A percentile compares a stretch with the other conserved stretches of the same genome.
Conservation (phyloP, 2,888 invertebrate species). For the Stomorhina lunata region DNA sequence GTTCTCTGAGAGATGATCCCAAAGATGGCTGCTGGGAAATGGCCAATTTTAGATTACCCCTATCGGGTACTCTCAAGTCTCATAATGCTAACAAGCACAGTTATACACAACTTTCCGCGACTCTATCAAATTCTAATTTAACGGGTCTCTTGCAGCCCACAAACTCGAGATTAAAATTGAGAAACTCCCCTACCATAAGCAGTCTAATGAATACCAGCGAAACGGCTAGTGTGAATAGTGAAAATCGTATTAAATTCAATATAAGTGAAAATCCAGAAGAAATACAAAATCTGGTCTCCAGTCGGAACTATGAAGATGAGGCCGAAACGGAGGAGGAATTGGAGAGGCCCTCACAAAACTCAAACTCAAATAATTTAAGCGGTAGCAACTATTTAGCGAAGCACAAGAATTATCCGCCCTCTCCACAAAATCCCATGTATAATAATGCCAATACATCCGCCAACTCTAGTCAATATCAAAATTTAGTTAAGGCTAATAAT, state of each 20-base stretch:
- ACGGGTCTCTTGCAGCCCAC: constrained; percentile 73
- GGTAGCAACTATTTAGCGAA: constrained; percentile 10
- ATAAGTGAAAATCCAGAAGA: constrained; percentile 55
- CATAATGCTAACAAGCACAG: constrained; percentile 68
- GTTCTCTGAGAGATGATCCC: constrained; percentile 69
- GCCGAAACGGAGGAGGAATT: constrained; percentile 15
- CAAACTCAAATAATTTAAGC: not conserved
- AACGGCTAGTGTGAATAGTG: constrained; percentile 69
- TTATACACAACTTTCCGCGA: constrained; percentile 66
- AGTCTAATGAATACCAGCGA: constrained; percentile 70
- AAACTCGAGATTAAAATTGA: constrained; percentile 67
- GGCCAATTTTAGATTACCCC: constrained; percentile 74
- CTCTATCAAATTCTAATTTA: constrained; percentile 75
- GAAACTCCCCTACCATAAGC: constrained; percentile 74
- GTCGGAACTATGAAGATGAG: constrained; percentile 31
- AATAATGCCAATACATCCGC: constrained; percentile 27
- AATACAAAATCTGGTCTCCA: constrained; percentile 52
- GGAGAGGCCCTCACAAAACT: not conserved
- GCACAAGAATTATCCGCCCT: not conserved
- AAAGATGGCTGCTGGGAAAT: constrained; percentile 71
- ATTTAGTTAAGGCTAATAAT: constrained; percentile 74
- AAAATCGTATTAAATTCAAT: constrained; percentile 71
- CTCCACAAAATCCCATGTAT: constrained; percentile 19
- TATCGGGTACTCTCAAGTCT: constrained; percentile 74
- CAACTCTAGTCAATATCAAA: constrained; percentile 66